These are phyloP conservation scores for Platorchestia sp. DNA, from an alignment of 1,140 invertebrate species.

Conservation along the genomic window DNA sequence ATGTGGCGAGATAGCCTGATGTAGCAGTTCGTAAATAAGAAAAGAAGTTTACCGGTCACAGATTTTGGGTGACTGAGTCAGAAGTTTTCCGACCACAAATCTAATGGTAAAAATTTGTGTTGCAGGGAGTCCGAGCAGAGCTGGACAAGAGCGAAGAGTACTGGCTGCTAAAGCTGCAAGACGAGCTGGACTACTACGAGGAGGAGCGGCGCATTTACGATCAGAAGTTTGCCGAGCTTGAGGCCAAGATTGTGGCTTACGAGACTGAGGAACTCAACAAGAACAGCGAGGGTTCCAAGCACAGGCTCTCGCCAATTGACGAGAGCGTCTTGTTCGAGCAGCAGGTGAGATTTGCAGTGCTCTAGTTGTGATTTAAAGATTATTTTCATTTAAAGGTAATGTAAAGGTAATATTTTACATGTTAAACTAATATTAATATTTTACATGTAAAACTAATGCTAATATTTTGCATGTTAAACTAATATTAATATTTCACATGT, in stretches of 20 bases:
- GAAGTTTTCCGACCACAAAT: too few relatives aligned
- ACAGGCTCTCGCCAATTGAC: slow-evolving; percentile 81
- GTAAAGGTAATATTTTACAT: too few relatives aligned
- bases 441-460: too few relatives aligned
- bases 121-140: slow-evolving; percentile 78
- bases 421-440: too few relatives aligned
- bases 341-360: slow-evolving; percentile 71
- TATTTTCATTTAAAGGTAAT: not conserved
- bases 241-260: slow-evolving; percentile 83
- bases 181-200: slow-evolving; percentile 82
- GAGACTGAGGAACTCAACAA: slow-evolving; percentile 79
- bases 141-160: slow-evolving; percentile 89
- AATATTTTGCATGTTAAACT: too few relatives aligned
- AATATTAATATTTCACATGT: too few relatives aligned
- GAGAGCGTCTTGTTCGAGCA: slow-evolving; percentile 82
- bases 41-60: too few relatives aligned
- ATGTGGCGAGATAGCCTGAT: too few relatives aligned
- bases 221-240: slow-evolving; percentile 82
- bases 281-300: slow-evolving; percentile 72
- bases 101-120: too few relatives aligned
- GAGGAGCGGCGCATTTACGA: slow-evolving; percentile 83
- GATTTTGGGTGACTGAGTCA: too few relatives aligned
- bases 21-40: too few relatives aligned
- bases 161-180: slow-evolving; percentile 82
- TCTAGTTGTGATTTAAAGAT: not conserved